Percentiles rank a stretch among this genome's conserved stretches.
Evolutionary conservation across 64 coral and sea anemone genomes (phyloP).

Genomic region (Montipora foliosa): DNA sequence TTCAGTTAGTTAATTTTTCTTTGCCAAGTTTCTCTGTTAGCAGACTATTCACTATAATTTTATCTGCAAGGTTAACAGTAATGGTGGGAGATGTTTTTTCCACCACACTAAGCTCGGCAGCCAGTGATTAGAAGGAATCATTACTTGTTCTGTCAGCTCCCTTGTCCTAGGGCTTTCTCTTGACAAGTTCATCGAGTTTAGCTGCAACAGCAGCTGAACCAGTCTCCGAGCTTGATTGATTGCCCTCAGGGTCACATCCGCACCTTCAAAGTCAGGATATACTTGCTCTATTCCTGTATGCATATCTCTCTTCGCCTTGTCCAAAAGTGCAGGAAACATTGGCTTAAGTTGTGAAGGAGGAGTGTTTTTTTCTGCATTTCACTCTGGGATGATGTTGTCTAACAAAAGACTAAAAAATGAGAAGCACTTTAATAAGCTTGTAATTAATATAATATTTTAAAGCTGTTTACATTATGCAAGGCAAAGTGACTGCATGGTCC

Average conservation of each 20-base stretch:
- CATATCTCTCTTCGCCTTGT: not conserved
- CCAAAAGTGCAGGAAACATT: not conserved
- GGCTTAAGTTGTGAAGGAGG: not conserved
- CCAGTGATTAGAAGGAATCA: slow-evolving; percentile 29
- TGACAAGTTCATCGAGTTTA: not conserved
- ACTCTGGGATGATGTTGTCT: not conserved
- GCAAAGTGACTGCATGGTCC: not conserved
- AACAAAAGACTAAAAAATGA: not conserved
- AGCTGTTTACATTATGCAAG: not conserved
- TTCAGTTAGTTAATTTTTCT: slow-evolving; percentile 2
- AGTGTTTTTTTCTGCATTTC: not conserved
- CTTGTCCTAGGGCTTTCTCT: slow-evolving; percentile 1
- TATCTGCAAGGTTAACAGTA: slow-evolving; percentile 18
- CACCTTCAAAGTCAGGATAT: not conserved
- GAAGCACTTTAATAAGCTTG: not conserved
- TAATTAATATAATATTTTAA: no score
- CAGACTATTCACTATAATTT: slow-evolving; percentile 10
- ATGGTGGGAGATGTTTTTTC: slow-evolving; percentile 48
- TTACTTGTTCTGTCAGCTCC: not conserved
- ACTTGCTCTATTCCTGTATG: not conserved
- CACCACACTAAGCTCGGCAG: slow-evolving; percentile 7
- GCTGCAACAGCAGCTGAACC: not conserved
- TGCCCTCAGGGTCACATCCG: not conserved
- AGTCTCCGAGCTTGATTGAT: not conserved
- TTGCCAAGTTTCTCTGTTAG: slow-evolving; percentile 28